Conservation (phyloP, 2,113 vertebrate genomes). For the Pedetes capensis region DNA sequence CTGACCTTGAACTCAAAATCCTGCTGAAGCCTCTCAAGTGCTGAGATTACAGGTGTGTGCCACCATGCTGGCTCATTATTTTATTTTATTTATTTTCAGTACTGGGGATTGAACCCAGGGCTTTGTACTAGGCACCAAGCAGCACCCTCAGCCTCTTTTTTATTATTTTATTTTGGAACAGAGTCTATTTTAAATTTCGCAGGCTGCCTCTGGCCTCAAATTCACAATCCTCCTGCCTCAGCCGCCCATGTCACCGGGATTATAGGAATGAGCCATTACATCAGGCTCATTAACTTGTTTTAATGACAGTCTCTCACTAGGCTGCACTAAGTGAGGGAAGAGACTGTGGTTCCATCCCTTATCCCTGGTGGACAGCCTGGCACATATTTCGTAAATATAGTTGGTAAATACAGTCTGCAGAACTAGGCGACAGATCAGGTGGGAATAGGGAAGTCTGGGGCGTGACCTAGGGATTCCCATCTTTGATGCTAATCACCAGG, state of each 20-base stretch:
- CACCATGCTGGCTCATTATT: too few species aligned
- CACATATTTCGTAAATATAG: background rate
- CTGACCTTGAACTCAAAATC: too few species aligned
- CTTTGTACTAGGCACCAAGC: too few species aligned
- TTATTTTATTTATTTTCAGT: background rate
- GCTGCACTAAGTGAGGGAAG: background rate
- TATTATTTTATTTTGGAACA: too few species aligned
- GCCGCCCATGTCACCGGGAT: too few species aligned
- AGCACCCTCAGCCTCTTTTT: too few species aligned
- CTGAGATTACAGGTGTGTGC: too few species aligned
- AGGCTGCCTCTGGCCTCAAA: too few species aligned
- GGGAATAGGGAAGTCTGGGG: background rate
- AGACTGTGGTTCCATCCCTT: background rate
- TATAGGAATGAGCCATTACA: background rate
- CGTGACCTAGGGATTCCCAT: background rate
- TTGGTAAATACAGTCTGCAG: background rate
- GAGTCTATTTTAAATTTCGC: too few species aligned
- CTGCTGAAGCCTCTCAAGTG: too few species aligned
- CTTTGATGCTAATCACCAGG: background rate
- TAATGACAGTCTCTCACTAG: background rate
- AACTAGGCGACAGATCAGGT: background rate
- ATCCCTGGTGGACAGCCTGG: background rate
- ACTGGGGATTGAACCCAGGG: too few species aligned
- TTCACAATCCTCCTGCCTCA: too few species aligned
- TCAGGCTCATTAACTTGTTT: background rate